Percentiles rank a stretch among this genome's conserved stretches.
phyloP scores from a whole-genome alignment of 2,888 invertebrate species.

The Platycheirus albimanus region DNA sequence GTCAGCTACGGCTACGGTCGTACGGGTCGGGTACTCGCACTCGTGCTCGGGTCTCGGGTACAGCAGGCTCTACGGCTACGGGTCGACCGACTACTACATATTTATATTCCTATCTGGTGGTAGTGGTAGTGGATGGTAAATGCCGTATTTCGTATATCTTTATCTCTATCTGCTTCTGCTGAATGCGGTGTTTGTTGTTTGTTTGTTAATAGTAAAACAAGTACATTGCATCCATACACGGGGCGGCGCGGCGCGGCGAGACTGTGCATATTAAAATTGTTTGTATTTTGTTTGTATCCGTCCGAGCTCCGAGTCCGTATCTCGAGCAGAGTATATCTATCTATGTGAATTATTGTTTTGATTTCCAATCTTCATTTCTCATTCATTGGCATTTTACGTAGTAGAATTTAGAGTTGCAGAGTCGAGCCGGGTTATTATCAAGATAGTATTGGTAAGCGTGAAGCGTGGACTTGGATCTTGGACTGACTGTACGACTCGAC shows the following conservation, averaged over 20 bases:
- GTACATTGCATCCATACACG: neutral
- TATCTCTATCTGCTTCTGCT: neutral
- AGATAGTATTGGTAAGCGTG: conserved; percentile 18
- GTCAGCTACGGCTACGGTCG: too few relatives aligned
- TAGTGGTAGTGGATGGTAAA: too few relatives aligned
- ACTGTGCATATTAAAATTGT: conserved; percentile 1
- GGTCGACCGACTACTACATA: neutral
- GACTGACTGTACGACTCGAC: neutral
- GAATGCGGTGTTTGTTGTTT: neutral
- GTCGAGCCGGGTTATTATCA: neutral
- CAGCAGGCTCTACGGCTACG: conserved; percentile 10
- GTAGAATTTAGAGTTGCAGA: conserved; percentile 32
- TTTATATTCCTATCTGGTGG: neutral
- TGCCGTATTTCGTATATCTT: conserved; percentile 5
- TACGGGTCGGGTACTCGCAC: too few relatives aligned
- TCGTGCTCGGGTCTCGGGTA: too few relatives aligned
- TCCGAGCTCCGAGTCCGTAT: conserved; percentile 10
- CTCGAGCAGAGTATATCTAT: too few relatives aligned
- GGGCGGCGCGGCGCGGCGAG: neutral
- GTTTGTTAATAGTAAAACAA: conserved; percentile 36
- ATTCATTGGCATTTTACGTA: conserved; percentile 72
- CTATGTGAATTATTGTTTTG: conserved; percentile 69
- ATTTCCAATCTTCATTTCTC: conserved; percentile 68
- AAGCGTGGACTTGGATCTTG: too few relatives aligned
- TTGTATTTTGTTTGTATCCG: neutral